Percentiles rank a stretch among this genome's conserved stretches.
Conservation (phyloP, 2,797 vertebrate species). For the Pangasius sanitwongsei region DNA sequence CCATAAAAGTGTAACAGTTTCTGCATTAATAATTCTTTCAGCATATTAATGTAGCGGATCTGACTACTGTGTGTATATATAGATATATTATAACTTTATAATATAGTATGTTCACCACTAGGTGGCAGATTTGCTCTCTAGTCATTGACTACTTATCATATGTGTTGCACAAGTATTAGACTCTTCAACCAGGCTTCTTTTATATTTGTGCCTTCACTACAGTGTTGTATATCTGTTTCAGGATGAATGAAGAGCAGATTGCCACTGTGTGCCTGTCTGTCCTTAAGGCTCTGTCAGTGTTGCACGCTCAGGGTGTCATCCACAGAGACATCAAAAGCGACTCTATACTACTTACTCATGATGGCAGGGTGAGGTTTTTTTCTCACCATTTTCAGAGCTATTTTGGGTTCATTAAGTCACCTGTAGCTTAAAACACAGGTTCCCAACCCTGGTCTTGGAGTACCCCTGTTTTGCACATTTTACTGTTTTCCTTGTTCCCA, state of each 20-base stretch:
- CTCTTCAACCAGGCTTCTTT: not conserved
- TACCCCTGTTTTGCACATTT: not conserved
- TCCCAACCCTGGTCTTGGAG: not conserved
- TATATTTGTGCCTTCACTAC: not conserved
- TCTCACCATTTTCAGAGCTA: not conserved
- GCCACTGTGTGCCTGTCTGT: conserved; percentile 91
- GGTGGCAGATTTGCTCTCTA: conserved; percentile 59
- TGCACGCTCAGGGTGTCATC: conserved; percentile 93
- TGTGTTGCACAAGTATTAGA: not conserved
- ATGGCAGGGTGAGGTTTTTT: conserved; percentile 80
- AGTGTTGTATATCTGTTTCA: conserved; percentile 53
- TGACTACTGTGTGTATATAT: not conserved
- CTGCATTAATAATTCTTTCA: not conserved
- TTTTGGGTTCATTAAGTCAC: not conserved
- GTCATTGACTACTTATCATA: not conserved
- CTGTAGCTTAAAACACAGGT: not conserved
- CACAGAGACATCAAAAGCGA: conserved; percentile 97
- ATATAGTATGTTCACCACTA: conserved; percentile 54
- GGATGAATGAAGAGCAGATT: conserved; percentile 97
- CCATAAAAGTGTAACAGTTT: not conserved
- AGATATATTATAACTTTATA: not conserved
- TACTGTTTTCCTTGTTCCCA: not conserved
- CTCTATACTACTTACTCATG: conserved; percentile 95
- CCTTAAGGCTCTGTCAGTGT: conserved; percentile 87
- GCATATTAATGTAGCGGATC: not conserved